Base-by-base conservation (phyloP, 2,797 vertebrate species). In the Psittacula echo region DNA sequence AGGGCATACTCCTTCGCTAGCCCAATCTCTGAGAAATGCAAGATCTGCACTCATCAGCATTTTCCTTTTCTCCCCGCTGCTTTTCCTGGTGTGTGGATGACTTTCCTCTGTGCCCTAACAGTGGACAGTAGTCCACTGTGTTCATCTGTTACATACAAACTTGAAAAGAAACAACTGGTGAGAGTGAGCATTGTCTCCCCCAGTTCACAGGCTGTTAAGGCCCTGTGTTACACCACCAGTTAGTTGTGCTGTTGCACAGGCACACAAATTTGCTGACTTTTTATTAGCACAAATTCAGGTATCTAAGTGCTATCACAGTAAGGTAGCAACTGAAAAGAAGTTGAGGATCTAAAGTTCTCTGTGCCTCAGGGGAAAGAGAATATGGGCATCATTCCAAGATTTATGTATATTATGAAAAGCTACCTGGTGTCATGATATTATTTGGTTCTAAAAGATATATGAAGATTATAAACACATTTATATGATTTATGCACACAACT, bases 361-460 rank as follows among this genome's bases (percentile, higher is more conserved):
- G 10, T 78, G 62, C 17, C 20, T 84, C 24, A 17, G 7, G 7
- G 13, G 13, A 9, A 68, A 78, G 10, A 72, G 5, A 50, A 68
- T 45, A 37, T 37, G 14, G 13, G 39, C 15, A 67, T 66, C 4
- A 34, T 50, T 82, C 51, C 72, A 75, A 72, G 58, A 75, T 90
- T 75, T 90, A 75, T 75, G 18, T 51, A 24, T 81, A 64, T 66
- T 70, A 41, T 47, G 51, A 79, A 86, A 94, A 91, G 42, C 50
- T 75, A 73, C 58, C 15, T 54, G 13, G 17, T 90, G 39, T 84
- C 53, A 86, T 68, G 61, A 75, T 53, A 50, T 61, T 87, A 67
- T 68, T 94, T 94, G 50, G 11, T 18, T 88, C 90, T 37, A 90
- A 91, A 84, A 72, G 2, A 91, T 84, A n/a, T n/a, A 67, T 85